A percentile compares a stretch with the other conserved stretches of the same genome.
Evolutionary conservation across 2,113 vertebrate genomes (phyloP).

Genomic region (Taxidea taxus): DNA sequence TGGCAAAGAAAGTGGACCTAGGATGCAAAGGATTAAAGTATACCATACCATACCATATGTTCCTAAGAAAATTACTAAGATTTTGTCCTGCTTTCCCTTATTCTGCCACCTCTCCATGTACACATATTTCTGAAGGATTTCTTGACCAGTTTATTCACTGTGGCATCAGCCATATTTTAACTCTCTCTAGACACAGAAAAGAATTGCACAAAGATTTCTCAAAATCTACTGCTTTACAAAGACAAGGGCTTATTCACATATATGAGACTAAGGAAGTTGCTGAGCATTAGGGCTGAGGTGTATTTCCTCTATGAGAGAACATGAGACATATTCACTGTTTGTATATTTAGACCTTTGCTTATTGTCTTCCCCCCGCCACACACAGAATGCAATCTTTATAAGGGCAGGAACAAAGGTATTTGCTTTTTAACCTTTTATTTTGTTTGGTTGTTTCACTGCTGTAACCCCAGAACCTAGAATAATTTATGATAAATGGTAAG

Average conservation of each 20-base stretch:
- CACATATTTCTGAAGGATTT: not conserved
- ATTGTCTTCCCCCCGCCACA: not conserved
- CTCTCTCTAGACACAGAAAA: not conserved
- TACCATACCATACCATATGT: not conserved
- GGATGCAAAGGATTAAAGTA: not conserved
- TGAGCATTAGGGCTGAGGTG: not conserved
- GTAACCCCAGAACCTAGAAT: not conserved
- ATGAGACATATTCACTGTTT: not conserved
- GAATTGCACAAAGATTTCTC: not conserved
- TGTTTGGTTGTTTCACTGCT: not conserved
- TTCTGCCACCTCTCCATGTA: not conserved
- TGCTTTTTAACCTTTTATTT: not conserved
- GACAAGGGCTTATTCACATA: not conserved
- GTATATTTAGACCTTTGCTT: not conserved
- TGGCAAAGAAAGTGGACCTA: not conserved
- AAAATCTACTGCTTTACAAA: not conserved
- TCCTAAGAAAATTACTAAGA: not conserved
- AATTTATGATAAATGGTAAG: not conserved
- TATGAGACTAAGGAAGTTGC: not conserved
- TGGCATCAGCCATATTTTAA: not conserved
- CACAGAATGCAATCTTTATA: not conserved
- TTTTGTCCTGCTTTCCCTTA: not conserved
- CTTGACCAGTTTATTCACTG: not conserved
- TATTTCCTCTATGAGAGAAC: not conserved
- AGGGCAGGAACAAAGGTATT: not conserved